Evolutionary conservation across 2,888 invertebrate genomes (phyloP).

Genomic region (Calliopum simillimum): DNA sequence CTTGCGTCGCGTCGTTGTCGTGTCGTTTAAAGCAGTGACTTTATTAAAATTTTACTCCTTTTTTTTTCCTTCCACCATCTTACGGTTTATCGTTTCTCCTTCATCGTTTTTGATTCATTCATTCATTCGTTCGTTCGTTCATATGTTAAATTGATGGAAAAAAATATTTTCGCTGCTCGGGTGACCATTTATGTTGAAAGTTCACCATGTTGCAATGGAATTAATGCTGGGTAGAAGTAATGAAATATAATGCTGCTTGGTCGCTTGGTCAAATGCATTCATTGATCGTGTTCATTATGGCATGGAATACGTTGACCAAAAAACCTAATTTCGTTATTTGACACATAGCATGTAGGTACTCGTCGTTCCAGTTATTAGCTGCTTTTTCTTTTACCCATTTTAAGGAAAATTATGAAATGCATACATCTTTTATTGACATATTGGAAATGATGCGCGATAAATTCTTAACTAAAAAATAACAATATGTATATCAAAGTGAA

Average conservation of each 20-base stretch:
- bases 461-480: no score
- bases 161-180: conserved; percentile 11
- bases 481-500: no score
- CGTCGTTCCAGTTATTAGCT: no score
- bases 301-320: conserved; percentile 25
- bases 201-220: conserved; percentile 14
- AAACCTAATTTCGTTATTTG: conserved; percentile 18
- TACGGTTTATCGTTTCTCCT: conserved; percentile 44
- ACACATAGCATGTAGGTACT: background rate
- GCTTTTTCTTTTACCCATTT: no score
- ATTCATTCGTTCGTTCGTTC: conserved; percentile 53
- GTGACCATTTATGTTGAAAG: conserved; percentile 23
- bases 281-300: conserved; percentile 24
- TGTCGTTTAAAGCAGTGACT: conserved; percentile 42
- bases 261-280: conserved; percentile 14
- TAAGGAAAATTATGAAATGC: no score
- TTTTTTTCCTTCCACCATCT: conserved; percentile 18
- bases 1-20: conserved; percentile 38
- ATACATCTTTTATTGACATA: no score
- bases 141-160: background rate
- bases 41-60: conserved; percentile 40
- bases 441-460: no score
- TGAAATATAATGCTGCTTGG: conserved; percentile 11
- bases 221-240: conserved; percentile 12
- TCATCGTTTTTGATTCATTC: conserved; percentile 59